A percentile compares a stretch with the other conserved stretches of the same genome.
Evolutionary conservation across 2,113 vertebrate genomes (phyloP).

Genomic region (Lepus timidus): DNA sequence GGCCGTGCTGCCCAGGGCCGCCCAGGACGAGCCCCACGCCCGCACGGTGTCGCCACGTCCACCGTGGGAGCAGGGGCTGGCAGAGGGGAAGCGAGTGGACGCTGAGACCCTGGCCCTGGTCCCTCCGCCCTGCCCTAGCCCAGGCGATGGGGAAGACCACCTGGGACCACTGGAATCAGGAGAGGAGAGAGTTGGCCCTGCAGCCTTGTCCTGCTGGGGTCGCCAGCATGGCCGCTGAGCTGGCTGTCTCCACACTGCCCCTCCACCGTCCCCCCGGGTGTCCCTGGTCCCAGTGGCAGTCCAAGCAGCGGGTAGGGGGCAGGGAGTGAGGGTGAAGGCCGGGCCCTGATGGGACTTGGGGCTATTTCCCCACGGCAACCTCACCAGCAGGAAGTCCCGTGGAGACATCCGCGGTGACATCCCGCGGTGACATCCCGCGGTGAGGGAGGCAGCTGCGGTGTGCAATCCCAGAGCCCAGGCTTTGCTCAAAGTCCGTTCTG

Average conservation of each 20-base stretch:
- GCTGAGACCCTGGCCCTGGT: background rate
- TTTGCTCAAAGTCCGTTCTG: background rate
- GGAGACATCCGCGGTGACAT: background rate
- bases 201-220: rapidly evolving
- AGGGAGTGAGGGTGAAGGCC: background rate
- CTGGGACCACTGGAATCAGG: rapidly evolving
- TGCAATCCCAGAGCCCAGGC: background rate
- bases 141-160: rapidly evolving
- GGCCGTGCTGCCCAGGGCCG: too few relatives aligned
- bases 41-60: too few relatives aligned
- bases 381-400: background rate
- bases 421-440: background rate
- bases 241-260: background rate
- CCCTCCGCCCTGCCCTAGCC: background rate
- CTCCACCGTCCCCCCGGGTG: background rate
- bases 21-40: too few relatives aligned
- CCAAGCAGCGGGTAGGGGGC: background rate
- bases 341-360: background rate
- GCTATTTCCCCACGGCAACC: background rate
- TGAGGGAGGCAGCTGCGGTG: background rate
- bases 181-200: background rate
- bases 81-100: rapidly evolving
- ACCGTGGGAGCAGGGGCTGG: background rate
- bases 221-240: background rate
- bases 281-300: background rate